Evolutionary conservation across 2,888 invertebrate species (phyloP).

Genomic region (Perizoma flavofasciatum): DNA sequence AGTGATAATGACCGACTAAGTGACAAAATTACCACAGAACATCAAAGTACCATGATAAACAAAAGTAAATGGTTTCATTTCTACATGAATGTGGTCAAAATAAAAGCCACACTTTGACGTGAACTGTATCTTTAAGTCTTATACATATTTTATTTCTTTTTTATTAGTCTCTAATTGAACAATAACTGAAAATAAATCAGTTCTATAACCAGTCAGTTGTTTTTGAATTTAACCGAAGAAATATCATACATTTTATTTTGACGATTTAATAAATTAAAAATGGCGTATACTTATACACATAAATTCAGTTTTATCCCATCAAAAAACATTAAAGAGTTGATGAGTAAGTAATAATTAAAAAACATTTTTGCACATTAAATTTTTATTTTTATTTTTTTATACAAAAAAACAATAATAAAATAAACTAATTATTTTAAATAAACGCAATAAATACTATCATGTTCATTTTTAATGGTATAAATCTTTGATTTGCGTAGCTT

Average conservation of each 20-base stretch:
- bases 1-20: too few species aligned
- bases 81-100: too few species aligned
- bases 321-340: constrained; percentile 25
- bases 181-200: background rate
- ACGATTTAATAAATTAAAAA: background rate
- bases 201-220: background rate
- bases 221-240: background rate
- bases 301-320: constrained; percentile 5
- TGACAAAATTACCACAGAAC: too few species aligned
- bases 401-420: too few species aligned
- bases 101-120: too few species aligned
- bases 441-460: too few species aligned
- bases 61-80: too few species aligned
- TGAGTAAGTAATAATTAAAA: constrained; percentile 14
- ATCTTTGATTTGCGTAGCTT: too few species aligned
- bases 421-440: too few species aligned
- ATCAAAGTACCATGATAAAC: too few species aligned
- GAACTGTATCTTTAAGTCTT: constrained; percentile 13
- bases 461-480: too few species aligned
- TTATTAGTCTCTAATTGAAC: constrained; percentile 4
- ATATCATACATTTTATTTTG: background rate
- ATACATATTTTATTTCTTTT: constrained; percentile 13
- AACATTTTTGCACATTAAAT: background rate
- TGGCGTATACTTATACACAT: constrained; percentile 3
- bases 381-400: too few species aligned